Evolutionary conservation across 2,797 vertebrate species (phyloP).

Genomic region (Vultur gryphus): DNA sequence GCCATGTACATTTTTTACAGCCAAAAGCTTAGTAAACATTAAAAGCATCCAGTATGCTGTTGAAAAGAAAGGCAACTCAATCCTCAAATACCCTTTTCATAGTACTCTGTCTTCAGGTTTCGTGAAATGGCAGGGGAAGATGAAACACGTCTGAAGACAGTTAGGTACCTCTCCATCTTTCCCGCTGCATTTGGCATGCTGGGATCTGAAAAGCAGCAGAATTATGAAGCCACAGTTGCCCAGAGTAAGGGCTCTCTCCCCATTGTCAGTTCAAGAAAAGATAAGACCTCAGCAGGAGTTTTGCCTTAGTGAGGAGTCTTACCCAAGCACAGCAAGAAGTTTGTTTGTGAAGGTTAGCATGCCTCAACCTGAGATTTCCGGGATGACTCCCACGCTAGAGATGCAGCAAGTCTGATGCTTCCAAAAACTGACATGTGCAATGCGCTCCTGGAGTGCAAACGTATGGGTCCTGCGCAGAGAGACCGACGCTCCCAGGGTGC

Average conservation of each 20-base stretch:
- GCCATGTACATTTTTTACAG: background rate
- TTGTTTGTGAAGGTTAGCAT: background rate
- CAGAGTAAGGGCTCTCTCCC: background rate
- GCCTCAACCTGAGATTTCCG: background rate
- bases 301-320: background rate
- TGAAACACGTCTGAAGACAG: background rate
- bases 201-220: background rate
- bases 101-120: background rate
- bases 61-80: background rate
- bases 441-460: accelerated
- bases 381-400: accelerated
- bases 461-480: accelerated
- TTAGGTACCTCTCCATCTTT: background rate
- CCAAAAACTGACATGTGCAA: background rate
- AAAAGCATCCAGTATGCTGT: background rate
- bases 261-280: background rate
- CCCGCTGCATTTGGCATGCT: background rate
- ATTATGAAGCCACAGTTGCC: accelerated
- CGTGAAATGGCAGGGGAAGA: background rate
- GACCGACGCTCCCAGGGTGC: accelerated
- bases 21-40: background rate
- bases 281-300: background rate
- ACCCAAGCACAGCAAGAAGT: background rate
- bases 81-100: background rate
- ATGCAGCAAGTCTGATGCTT: background rate